Conservation (phyloP, 2,888 invertebrate genomes). For the Neoaliturus tenellus region DNA sequence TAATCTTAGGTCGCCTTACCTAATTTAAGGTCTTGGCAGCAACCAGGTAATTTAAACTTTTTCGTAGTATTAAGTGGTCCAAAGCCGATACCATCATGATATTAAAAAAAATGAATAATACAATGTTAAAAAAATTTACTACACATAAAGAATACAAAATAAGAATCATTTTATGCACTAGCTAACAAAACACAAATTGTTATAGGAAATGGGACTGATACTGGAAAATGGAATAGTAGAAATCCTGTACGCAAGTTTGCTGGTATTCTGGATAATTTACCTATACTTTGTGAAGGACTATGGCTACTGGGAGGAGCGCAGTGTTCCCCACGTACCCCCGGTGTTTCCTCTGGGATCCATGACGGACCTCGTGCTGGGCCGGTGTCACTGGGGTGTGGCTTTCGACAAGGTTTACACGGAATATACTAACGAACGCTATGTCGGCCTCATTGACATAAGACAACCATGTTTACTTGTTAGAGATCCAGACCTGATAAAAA, state of each 20-base stretch:
- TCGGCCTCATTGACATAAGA: not conserved
- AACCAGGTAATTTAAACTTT: too few relatives aligned
- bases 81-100: too few relatives aligned
- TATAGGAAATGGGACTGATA: not conserved
- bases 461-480: slow-evolving; percentile 74
- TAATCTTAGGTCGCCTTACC: too few relatives aligned
- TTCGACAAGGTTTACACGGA: slow-evolving; percentile 36
- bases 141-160: too few relatives aligned
- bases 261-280: slow-evolving; percentile 58
- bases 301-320: slow-evolving; percentile 73
- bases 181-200: not conserved
- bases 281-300: slow-evolving; percentile 72
- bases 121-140: too few relatives aligned
- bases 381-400: slow-evolving; percentile 73
- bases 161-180: too few relatives aligned
- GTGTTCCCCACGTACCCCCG: slow-evolving; percentile 73
- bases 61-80: too few relatives aligned
- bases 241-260: not conserved
- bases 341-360: slow-evolving; percentile 30
- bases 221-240: not conserved
- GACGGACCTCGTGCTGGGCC: slow-evolving; percentile 64
- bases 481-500: slow-evolving; percentile 77
- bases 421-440: slow-evolving; percentile 6
- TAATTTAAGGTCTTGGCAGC: too few relatives aligned
- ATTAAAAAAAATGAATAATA: too few relatives aligned